Base-by-base conservation (phyloP, 2,888 invertebrate species). In the Cephalotes varians region DNA sequence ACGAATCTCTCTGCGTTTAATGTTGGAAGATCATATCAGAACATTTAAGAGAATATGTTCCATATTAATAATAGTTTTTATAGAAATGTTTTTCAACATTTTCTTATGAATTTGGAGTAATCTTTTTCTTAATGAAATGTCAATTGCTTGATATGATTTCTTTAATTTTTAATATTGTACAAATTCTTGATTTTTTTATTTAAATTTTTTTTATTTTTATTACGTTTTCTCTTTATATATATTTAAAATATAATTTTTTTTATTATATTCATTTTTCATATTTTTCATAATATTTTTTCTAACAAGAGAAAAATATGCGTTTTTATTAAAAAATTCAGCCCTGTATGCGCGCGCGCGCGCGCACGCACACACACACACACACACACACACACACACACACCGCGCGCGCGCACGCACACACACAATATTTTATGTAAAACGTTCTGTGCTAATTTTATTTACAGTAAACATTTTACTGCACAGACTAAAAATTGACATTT, bases 391-490 rank as follows among this genome's bases (percentile, higher is more conserved):
- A n/a, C n/a, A n/a, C n/a, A n/a, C n/a, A n/a, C n/a, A n/a, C n/a
- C n/a, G n/a, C n/a, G n/a, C n/a, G n/a, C n/a, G n/a, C n/a, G n/a
- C n/a, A n/a, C n/a, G n/a, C n/a, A n/a, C n/a, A n/a, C n/a, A n/a
- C n/a, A n/a, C n/a, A 37, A 56, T 18, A 25, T 72, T 56, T 56
- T 56, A 56, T 7, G n/a, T 37, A 72, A 69, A 72, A 72, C 4
- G 21, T 47, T 47, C 6, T 74, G 15, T 34, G 15, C 2, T 62
- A 49, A 28, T 40, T 18, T 28, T 56, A 28, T 58, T 72, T 58
- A 44, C 25, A 40, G 21, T 21, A 60, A 37, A 60, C 28, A 1
- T 72, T 40, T 4, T 15, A 21, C 21, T 15, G n/a, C 34, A 18
- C 1, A 49, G 18, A 25, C 28, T 15, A 65, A 64, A 64, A 65